Evolutionary conservation across 1,140 invertebrate species (phyloP).

Genomic region (Eupristina koningsbergeri): DNA sequence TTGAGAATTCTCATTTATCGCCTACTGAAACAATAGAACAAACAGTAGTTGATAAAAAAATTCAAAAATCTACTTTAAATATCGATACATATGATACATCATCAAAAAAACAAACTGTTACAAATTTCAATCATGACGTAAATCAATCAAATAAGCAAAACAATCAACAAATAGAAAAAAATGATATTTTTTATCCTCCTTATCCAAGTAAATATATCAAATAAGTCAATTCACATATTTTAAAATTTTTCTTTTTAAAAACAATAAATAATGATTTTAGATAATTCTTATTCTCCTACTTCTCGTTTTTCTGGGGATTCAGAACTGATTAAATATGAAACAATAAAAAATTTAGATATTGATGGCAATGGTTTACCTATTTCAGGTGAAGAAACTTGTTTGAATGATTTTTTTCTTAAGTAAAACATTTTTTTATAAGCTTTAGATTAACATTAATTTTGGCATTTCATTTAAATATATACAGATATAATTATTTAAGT

Average conservation of each 20-base stretch:
- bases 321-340: constrained; percentile 67
- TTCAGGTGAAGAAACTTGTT: constrained; percentile 67
- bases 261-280: constrained; percentile 47
- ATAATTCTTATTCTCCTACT: constrained; percentile 42
- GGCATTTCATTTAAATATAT: not conserved
- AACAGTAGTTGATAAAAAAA: constrained; percentile 33
- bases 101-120: constrained; percentile 27
- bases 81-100: constrained; percentile 14
- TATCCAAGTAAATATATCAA: constrained; percentile 52
- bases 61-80: constrained; percentile 14
- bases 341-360: constrained; percentile 72
- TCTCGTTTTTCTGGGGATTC: constrained; percentile 48
- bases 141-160: constrained; percentile 39
- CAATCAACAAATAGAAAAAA: constrained; percentile 37
- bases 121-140: constrained; percentile 31
- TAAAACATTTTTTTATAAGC: not conserved
- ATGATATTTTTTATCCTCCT: constrained; percentile 53
- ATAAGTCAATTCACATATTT: constrained; percentile 26
- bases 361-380: constrained; percentile 76
- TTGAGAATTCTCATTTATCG: constrained; percentile 46
- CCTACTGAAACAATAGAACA: constrained; percentile 33
- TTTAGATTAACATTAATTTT: not conserved
- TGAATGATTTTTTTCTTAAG: not conserved
- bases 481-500: not conserved
- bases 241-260: constrained; percentile 38